phyloP scores from a whole-genome alignment of 2,888 invertebrate genomes.

The Eulithis testata region DNA sequence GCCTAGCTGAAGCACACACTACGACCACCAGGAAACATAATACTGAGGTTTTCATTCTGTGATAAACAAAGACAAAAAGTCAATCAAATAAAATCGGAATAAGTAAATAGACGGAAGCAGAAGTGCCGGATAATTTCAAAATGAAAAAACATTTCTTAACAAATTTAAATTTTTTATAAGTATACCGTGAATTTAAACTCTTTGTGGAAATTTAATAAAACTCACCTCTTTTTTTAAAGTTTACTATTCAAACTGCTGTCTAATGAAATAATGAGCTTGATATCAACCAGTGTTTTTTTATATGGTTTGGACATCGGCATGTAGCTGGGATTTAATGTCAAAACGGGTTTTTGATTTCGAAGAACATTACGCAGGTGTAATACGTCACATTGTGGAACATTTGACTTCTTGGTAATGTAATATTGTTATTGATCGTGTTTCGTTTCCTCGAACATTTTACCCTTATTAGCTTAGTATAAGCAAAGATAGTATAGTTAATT shows the following conservation, averaged over 20 bases:
- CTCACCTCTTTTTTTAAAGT: conserved; percentile 17
- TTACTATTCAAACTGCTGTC: conserved; percentile 29
- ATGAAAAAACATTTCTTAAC: no score
- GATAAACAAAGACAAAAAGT: conserved; percentile 10
- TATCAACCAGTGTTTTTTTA: conserved; percentile 35
- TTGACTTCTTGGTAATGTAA: conserved; percentile 15
- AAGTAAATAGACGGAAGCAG: no score
- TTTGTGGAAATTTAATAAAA: background rate
- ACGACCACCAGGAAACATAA: conserved; percentile 56
- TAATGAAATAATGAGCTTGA: conserved; percentile 32
- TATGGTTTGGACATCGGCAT: conserved; percentile 42
- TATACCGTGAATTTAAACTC: no score
- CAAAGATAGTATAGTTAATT: no score
- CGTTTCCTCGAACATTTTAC: conserved; percentile 19
- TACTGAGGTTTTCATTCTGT: conserved; percentile 53
- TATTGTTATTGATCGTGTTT: conserved; percentile 6
- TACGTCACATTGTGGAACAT: conserved; percentile 28
- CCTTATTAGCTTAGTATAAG: background rate
- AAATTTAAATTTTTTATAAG: no score
- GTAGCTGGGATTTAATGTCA: conserved; percentile 11
- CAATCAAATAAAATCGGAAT: no score
- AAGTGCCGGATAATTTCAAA: no score
- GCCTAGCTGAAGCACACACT: conserved; percentile 45
- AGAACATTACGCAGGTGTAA: conserved; percentile 26
- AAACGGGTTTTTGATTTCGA: conserved; percentile 44